Evolutionary conservation across 2,888 invertebrate species (phyloP), one percentile per base, ranked within the genome.

Genomic region (Cephus runcator): DNA sequence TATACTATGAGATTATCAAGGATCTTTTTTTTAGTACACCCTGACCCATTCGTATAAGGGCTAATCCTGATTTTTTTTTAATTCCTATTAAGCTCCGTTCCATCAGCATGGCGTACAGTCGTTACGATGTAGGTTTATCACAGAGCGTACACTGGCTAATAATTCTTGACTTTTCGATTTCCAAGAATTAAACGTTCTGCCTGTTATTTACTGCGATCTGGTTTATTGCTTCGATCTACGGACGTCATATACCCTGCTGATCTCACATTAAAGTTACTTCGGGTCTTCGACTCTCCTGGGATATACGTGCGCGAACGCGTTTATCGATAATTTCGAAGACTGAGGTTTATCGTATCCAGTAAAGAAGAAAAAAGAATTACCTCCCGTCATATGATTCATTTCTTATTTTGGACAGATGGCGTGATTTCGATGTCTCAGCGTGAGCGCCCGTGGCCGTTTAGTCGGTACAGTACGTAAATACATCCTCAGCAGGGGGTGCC

Each of bases 401-500:
- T 56, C 56, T 56, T 85, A 87, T 89, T 87, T 86, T 84, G 86
- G 87, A 89, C 90, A 90, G 90, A 90, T 90, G 90, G 90, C 56
- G 56, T 88, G 88, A 89, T 88, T 87, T 86, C 86, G 85, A 86
- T 87, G 87, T 86, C 91, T 87, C 90, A 89, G 91, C 90, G 83
- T 90, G 90, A 90, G 90, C 86, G 88, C 86, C 87, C 86, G 88
- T 88, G 89, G 88, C 88, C 88, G 87, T 89, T 89, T 88, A 85
- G 89, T 88, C 23, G 56, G 56, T 56, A 56, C 56, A 9, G 71
- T 71, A 90, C 90, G 88, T 90, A 91, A 91, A 91, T 91, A 90
- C 90, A 88, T 90, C 89, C 91, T 87, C 91, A 89, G 89, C 89
- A 87, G 91, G 91, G 83, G 88, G 89, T 83, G 85, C 88, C 89